A percentile compares a stretch with the other conserved stretches of the same genome.
Conservation (phyloP, 1,140 invertebrate species). For the Lordiphosa clarofinis region DNA sequence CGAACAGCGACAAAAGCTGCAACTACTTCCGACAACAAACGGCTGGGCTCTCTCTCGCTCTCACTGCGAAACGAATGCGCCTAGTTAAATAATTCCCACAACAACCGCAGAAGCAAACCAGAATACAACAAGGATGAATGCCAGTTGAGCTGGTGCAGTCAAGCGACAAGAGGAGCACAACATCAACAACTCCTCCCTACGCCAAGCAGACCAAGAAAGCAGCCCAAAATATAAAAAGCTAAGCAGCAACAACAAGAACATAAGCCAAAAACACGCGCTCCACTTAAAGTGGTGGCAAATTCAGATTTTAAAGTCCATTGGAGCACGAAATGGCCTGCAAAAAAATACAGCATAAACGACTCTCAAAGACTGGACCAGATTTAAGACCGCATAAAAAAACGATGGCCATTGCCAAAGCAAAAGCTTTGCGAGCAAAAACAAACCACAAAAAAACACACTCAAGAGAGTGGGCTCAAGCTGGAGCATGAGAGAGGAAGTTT, state of each 20-base stretch:
- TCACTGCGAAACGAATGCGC: conserved; percentile 46
- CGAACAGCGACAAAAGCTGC: conserved; percentile 32
- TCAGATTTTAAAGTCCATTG: conserved; percentile 62
- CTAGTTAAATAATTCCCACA: conserved; percentile 62
- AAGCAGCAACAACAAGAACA: conserved; percentile 35
- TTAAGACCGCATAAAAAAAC: conserved; percentile 5
- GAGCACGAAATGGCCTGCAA: conserved; percentile 49
- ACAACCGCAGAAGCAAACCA: conserved; percentile 32
- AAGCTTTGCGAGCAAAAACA: conserved; percentile 12
- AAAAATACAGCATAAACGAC: conserved; percentile 10
- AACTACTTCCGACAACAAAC: conserved; percentile 42
- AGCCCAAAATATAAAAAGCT: conserved; percentile 11
- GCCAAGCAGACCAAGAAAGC: not conserved
- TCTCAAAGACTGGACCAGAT: conserved; percentile 25
- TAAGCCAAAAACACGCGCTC: conserved; percentile 32
- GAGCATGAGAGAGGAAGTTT: not conserved
- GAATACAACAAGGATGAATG: conserved; percentile 26
- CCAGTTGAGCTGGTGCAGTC: conserved; percentile 60
- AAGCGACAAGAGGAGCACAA: conserved; percentile 44
- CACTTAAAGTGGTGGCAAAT: conserved; percentile 40
- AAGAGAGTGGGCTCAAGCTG: not conserved
- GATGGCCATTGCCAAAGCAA: conserved; percentile 9
- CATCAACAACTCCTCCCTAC: conserved; percentile 3
- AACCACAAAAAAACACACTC: conserved; percentile 22
- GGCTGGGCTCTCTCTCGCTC: conserved; percentile 11